Base-by-base conservation (phyloP, 2,888 invertebrate species). In the Drosophila buzzatii region DNA sequence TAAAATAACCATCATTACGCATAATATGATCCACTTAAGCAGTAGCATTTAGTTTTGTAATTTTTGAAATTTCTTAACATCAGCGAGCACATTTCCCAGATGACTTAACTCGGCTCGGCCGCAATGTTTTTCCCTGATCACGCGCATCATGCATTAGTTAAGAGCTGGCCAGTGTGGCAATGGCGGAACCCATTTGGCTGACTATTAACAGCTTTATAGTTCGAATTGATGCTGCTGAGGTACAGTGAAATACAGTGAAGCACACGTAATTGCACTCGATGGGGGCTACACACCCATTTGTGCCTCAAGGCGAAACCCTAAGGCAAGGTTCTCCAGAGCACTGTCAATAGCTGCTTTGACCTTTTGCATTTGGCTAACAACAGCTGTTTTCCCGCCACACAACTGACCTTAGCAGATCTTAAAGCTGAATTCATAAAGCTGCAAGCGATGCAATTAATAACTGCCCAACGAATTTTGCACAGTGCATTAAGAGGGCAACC, bases 391-490 rank as follows among this genome's bases (percentile, higher is more conserved):
- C 70, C 76, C 64, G 56, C 69, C 81, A 70, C 49, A 69, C 72
- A 73, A 73, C 82, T 86, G 82, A 84, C 85, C 84, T 86, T 84
- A 85, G 69, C 57, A 61, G 73, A 80, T 76, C 73, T 67, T 33
- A 39, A 47, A 81, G 70, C 69, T 47, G 57, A 79, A 70, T 14
- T 59, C 44, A 70, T 62, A 68, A 53, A 70, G 69, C 84, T 67
- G 45, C 74, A 64, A 76, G 71, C 73, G 63, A 47, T 63, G 81
- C 78, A 80, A 76, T 80, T 81, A 84, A 83, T 80, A 83, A 83
- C 70, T 72, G 59, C 70, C 64, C 69, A 65, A 42, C 66, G 45
- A 64, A 56, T 80, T 81, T 81, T 64, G 82, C 81, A 81, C 86
- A 84, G 84, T 79, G 79, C 73, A 75, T 27, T 42, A 27, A 37